These are phyloP conservation scores for Melinaea marsaeus DNA, from an alignment of 2,888 invertebrate genomes.

Conservation along the genomic window DNA sequence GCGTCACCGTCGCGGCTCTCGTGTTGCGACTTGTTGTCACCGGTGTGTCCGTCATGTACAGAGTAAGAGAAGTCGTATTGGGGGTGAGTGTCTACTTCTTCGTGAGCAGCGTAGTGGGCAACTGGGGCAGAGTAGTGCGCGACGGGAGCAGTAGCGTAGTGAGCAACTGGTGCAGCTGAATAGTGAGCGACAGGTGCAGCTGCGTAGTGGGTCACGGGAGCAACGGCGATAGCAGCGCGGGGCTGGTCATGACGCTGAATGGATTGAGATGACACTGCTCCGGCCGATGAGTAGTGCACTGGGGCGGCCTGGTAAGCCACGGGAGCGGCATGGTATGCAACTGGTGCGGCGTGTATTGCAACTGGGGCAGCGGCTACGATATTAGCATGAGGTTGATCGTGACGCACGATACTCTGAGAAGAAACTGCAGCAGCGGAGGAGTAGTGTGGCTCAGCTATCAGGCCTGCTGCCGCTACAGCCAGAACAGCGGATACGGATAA, in stretches of 20 bases:
- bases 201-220: conserved; percentile 42
- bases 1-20: conserved; percentile 44
- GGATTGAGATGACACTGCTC: conserved; percentile 51
- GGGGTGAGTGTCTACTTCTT: conserved; percentile 54
- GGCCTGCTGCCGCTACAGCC: conserved; percentile 43
- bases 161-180: conserved; percentile 40
- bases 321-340: conserved; percentile 41
- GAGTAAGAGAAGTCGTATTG: conserved; percentile 78
- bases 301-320: conserved; percentile 31
- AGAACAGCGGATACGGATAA: conserved; percentile 40
- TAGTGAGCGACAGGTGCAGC: conserved; percentile 32
- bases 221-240: conserved; percentile 38
- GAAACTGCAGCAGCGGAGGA: conserved; percentile 52
- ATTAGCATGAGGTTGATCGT: conserved; percentile 42
- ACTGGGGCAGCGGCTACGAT: not conserved
- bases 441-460: conserved; percentile 53
- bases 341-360: conserved; percentile 33
- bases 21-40: conserved; percentile 72
- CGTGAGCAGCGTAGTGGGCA: conserved; percentile 56
- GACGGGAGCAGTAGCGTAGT: conserved; percentile 37
- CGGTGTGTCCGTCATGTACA: conserved; percentile 75
- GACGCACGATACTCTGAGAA: conserved; percentile 54
- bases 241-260: conserved; percentile 59
- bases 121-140: conserved; percentile 41
- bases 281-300: conserved; percentile 36